phyloP scores from a whole-genome alignment of 2,888 invertebrate species.

The Beris chalybata region DNA sequence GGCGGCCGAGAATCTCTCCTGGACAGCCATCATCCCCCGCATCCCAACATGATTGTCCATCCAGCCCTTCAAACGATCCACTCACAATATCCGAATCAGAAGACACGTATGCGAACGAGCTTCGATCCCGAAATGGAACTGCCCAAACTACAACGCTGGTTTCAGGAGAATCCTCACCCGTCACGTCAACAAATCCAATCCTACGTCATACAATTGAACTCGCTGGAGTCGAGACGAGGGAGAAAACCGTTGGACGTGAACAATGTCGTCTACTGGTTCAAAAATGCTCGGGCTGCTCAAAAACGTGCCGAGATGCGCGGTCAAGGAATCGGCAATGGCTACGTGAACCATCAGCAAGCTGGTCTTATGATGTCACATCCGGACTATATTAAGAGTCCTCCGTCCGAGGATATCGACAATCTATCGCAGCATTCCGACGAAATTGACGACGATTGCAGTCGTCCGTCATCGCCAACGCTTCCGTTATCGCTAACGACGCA shows the following conservation, averaged over 20 bases:
- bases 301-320: slow-evolving; percentile 84
- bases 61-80: slow-evolving; percentile 78
- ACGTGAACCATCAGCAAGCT: slow-evolving; percentile 49
- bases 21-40: slow-evolving; percentile 47
- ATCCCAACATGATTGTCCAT: slow-evolving; percentile 59
- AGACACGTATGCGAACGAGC: slow-evolving; percentile 93
- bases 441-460: slow-evolving; percentile 66
- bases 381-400: slow-evolving; percentile 65
- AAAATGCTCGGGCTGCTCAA: slow-evolving; percentile 94
- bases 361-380: slow-evolving; percentile 65
- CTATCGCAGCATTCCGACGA: slow-evolving; percentile 71
- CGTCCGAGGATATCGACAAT: slow-evolving; percentile 65
- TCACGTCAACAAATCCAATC: slow-evolving; percentile 95
- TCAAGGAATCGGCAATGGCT: slow-evolving; percentile 53
- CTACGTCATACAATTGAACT: slow-evolving; percentile 92
- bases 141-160: slow-evolving; percentile 96
- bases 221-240: slow-evolving; percentile 87
- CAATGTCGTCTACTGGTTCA: slow-evolving; percentile 97
- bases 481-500: slow-evolving; percentile 71
- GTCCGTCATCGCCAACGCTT: slow-evolving; percentile 67
- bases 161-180: slow-evolving; percentile 95
- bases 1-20: slow-evolving; percentile 37
- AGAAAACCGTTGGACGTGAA: slow-evolving; percentile 93
- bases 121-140: slow-evolving; percentile 96
- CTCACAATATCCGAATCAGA: slow-evolving; percentile 67